A percentile compares a stretch with the other conserved stretches of the same genome.
Conservation (phyloP, 2,113 vertebrate species). For the Corvus cornix region DNA sequence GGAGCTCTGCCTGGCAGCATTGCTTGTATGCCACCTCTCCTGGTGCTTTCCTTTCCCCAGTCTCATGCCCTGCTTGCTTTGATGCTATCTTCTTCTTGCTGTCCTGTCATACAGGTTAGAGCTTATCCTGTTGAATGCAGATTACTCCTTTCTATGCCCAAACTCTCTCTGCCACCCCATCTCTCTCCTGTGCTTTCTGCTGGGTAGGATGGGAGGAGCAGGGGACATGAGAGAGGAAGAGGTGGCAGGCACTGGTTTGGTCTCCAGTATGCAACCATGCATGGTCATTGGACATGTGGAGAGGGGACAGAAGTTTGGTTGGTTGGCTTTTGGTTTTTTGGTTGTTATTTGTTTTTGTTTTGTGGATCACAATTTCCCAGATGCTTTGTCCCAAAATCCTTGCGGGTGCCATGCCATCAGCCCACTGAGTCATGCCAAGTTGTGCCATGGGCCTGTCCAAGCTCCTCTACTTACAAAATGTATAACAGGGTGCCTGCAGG, state of each 20-base stretch:
- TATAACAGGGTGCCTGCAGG: not conserved
- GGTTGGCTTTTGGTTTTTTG: not conserved
- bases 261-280: not conserved
- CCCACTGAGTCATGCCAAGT: not conserved
- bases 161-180: fast-evolving
- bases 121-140: not conserved
- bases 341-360: not conserved
- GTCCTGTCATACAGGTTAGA: not conserved
- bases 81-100: not conserved
- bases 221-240: not conserved
- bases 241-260: not conserved
- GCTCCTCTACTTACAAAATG: not conserved
- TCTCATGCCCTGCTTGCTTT: not conserved
- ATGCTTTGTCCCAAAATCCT: not conserved
- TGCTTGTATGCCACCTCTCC: not conserved
- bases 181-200: not conserved
- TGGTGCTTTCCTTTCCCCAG: not conserved
- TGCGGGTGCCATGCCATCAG: not conserved
- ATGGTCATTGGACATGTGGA: not conserved
- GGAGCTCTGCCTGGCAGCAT: not conserved
- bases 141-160: not conserved
- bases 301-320: not conserved
- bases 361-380: not conserved
- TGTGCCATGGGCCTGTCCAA: not conserved
- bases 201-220: not conserved